Evolutionary conservation across 2,113 vertebrate species (phyloP).

Genomic region (Menura novaehollandiae): DNA sequence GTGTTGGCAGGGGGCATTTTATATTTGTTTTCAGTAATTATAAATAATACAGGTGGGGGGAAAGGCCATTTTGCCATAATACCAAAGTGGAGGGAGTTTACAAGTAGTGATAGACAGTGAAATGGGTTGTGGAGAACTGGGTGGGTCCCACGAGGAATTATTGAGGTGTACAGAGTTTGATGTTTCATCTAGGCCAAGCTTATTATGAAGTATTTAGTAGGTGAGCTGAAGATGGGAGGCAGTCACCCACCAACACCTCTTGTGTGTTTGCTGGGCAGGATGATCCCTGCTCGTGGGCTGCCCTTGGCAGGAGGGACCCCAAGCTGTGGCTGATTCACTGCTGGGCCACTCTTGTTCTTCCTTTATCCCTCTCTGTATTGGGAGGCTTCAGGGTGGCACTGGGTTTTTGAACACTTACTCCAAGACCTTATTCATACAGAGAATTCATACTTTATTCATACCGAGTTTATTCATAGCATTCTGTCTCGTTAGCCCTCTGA

Average conservation of each 20-base stretch:
- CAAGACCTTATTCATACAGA: conserved; percentile 39
- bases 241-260: fast-evolving
- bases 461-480: conserved; percentile 54
- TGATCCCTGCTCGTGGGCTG: neutral
- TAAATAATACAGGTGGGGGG: neutral
- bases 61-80: neutral
- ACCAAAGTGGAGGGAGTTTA: neutral
- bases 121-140: neutral
- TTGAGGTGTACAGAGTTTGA: neutral
- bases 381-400: conserved; percentile 10
- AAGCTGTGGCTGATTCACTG: neutral
- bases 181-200: neutral
- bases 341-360: neutral
- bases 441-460: conserved; percentile 65
- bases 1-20: fast-evolving
- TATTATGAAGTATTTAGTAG: neutral
- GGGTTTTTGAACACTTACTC: conserved; percentile 15
- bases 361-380: neutral
- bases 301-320: neutral
- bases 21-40: neutral
- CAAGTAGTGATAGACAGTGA: neutral
- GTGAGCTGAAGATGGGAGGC: neutral
- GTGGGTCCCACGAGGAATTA: neutral
- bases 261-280: neutral
- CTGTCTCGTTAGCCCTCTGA: conserved; percentile 54